phyloP scores from a whole-genome alignment of 2,113 vertebrate species.

The Fukomys damarensis region DNA sequence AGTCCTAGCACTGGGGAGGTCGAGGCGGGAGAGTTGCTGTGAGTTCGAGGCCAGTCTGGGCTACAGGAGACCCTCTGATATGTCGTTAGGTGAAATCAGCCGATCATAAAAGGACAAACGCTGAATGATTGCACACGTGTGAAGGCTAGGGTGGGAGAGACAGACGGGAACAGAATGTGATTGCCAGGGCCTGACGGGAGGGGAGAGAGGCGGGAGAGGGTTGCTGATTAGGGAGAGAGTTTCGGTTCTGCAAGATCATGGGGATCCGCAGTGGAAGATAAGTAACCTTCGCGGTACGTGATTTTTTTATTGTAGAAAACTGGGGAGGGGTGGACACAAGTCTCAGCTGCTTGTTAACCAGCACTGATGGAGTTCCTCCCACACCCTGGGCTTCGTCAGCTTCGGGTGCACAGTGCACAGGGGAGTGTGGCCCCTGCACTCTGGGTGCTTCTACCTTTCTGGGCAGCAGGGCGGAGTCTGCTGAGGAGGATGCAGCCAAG shows the following conservation, averaged over 20 bases:
- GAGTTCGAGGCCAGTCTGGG: background rate
- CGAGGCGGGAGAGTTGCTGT: background rate
- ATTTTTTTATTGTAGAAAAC: background rate
- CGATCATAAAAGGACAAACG: background rate
- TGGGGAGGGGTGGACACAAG: background rate
- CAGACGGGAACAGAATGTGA: background rate
- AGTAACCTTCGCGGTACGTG: too few species aligned
- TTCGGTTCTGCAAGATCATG: background rate
- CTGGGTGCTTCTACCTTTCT: fast-evolving
- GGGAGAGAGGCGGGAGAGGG: background rate
- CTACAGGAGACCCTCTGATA: too few species aligned
- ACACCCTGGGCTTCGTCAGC: background rate
- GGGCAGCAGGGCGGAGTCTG: background rate
- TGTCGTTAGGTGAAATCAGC: background rate
- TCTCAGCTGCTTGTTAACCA: background rate
- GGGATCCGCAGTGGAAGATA: too few species aligned
- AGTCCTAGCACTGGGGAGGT: background rate
- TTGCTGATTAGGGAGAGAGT: background rate
- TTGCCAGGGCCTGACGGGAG: background rate
- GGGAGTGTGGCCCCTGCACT: background rate
- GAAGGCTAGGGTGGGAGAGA: background rate
- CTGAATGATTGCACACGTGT: background rate
- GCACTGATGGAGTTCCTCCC: background rate
- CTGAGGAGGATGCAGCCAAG: background rate
- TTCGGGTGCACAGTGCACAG: fast-evolving